A percentile compares a stretch with the other conserved stretches of the same genome.
These are phyloP conservation scores for Ictidomys tridecemlineatus DNA, from an alignment of 2,113 vertebrate species.

Conservation along the genomic window DNA sequence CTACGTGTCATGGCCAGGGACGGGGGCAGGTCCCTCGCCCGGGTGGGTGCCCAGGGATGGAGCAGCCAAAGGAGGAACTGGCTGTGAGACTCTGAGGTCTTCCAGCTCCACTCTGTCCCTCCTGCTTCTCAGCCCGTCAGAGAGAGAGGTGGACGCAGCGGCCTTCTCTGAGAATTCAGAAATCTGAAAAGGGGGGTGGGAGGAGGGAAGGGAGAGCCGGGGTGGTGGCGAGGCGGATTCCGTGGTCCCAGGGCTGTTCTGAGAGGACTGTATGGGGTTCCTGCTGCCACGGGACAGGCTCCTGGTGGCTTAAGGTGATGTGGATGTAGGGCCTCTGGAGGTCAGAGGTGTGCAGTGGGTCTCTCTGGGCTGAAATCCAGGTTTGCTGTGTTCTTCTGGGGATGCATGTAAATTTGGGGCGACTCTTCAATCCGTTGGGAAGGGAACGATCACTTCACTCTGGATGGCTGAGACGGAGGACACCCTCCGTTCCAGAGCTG, in stretches of 20 bases:
- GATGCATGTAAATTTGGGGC: neutral
- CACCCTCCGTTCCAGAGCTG: neutral
- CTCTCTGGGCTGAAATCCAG: rapidly evolving
- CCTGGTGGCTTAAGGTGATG: rapidly evolving
- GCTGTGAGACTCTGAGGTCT: neutral
- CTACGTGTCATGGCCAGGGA: neutral
- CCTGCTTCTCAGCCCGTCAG: rapidly evolving
- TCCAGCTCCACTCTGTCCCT: neutral
- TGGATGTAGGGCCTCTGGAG: rapidly evolving
- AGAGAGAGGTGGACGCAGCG: rapidly evolving
- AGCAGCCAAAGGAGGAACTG: neutral
- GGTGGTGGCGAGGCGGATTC: rapidly evolving
- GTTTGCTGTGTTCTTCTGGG: too few relatives aligned
- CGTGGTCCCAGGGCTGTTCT: neutral
- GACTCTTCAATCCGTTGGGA: neutral
- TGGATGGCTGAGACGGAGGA: neutral
- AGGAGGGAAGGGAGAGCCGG: neutral
- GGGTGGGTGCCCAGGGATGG: too few relatives aligned
- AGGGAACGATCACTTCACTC: too few relatives aligned
- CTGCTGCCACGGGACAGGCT: neutral
- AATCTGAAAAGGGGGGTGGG: neutral
- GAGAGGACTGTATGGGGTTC: rapidly evolving
- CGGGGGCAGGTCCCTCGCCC: rapidly evolving
- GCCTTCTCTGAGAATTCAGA: neutral
- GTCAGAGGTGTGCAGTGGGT: neutral